Percentiles rank a stretch among this genome's conserved stretches.
Evolutionary conservation across 2,113 vertebrate species (phyloP).

Genomic region (Chionomys nivalis): DNA sequence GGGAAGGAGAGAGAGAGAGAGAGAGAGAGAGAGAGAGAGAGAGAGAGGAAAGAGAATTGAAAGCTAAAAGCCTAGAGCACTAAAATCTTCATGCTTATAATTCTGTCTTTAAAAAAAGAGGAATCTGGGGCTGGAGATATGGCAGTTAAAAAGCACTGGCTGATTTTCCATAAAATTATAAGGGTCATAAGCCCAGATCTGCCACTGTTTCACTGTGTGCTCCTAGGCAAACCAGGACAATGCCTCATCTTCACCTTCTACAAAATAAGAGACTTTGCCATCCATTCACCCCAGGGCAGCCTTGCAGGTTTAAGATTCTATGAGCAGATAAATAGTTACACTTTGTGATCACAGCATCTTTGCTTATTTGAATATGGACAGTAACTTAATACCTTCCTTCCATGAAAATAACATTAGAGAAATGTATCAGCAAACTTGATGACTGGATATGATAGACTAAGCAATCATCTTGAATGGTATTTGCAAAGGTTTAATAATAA

Average conservation of each 20-base stretch:
- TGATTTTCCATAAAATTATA: background rate
- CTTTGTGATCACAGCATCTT: background rate
- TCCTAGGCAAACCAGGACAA: background rate
- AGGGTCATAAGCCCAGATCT: background rate
- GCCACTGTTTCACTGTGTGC: background rate
- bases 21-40: too few relatives aligned
- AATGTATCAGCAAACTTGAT: constrained; percentile 47
- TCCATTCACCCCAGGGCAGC: background rate
- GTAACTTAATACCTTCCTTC: background rate
- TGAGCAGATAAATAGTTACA: constrained; percentile 1
- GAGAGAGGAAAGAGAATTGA: background rate
- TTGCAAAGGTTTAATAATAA: constrained; percentile 15
- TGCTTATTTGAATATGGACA: constrained; percentile 27
- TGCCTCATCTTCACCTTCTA: background rate
- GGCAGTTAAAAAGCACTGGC: background rate
- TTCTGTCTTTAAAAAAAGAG: background rate
- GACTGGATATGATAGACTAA: constrained; percentile 39
- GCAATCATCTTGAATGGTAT: constrained; percentile 28
- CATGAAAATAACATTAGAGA: constrained; percentile 46
- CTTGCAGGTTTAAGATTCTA: background rate
- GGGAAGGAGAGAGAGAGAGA: too few relatives aligned
- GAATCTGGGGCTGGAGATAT: background rate
- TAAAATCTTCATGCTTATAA: background rate
- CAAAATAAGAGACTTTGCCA: background rate
- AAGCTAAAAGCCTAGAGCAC: background rate